Base-by-base conservation (phyloP, 37 sponge, comb jelly and placozoan species). In the Lycopodina hypogea region DNA sequence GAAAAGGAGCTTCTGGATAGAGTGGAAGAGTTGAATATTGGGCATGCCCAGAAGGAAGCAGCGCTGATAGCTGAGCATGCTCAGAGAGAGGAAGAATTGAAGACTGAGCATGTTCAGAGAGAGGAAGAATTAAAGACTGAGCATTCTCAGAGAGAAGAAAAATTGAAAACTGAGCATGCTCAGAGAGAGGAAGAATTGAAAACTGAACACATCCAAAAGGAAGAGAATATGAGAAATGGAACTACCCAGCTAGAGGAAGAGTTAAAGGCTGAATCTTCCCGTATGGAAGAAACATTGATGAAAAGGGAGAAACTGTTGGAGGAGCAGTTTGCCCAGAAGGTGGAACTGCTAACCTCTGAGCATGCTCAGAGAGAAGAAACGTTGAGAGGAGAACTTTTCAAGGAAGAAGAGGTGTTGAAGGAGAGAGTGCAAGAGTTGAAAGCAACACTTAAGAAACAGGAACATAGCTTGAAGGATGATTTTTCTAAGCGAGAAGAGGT, bases 401-500 rank as follows among this genome's bases (percentile, higher is more conserved):
- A 55, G 68, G 3, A 26, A n/a, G 66, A 66, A 62, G 69, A 66
- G 6, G 56, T 2, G 2, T 71, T 74, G 56, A 39, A 39, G 69
- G 23, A 48, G 23, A 70, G 55, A 70, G 62, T 30, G 81, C 35
- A 56, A 48, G 53, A 66, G 42, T 50, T 76, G 24, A 24, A 41
- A 18, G 8, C 34, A 29, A 35, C 3, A 8, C 68, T 35, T 35
- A 37, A 6, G 7, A 12, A 23, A 59, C 3, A 12, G 18, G 28
- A 26, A 59, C 15, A 59, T 17, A 17, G 7, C 6, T 67, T 67
- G 14, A 24, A 35, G 14, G 30, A 37, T 7, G 68, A 67, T 24
- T 19, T 24, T 34, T 11, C n/a, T 8, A 35, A 67, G 38, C 3
- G 30, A 32, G 21, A 30, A 19, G 68, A 17, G 14, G 34, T 19